Evolutionary conservation across 1,140 invertebrate species (phyloP).

Genomic region (Papilio dardanus): DNA sequence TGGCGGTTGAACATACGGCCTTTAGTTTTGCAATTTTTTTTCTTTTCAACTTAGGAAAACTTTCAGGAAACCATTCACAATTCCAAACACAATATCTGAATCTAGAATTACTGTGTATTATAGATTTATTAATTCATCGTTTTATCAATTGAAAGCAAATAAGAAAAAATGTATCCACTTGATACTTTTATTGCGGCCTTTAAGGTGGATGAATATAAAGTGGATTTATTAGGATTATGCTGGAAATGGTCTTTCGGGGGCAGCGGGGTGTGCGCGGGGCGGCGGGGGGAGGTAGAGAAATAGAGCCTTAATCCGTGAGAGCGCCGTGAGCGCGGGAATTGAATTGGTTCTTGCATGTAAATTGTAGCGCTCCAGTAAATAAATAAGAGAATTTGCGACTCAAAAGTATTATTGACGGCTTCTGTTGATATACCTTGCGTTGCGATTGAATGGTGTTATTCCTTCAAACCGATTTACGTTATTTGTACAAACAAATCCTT

Average conservation of each 20-base stretch:
- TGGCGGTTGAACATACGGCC: too few species aligned
- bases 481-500: not conserved
- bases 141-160: slow-evolving; percentile 19
- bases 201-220: slow-evolving; percentile 81
- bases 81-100: not conserved
- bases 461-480: not conserved
- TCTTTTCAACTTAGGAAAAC: too few species aligned
- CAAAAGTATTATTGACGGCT: slow-evolving; percentile 60
- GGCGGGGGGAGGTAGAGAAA: slow-evolving; percentile 43
- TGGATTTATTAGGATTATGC: slow-evolving; percentile 79
- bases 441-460: slow-evolving; percentile 34
- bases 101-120: not conserved
- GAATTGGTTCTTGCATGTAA: slow-evolving; percentile 77
- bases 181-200: slow-evolving; percentile 76
- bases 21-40: too few species aligned
- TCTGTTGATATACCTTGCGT: slow-evolving; percentile 13
- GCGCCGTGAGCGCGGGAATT: slow-evolving; percentile 69
- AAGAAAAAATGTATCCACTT: slow-evolving; percentile 59
- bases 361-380: slow-evolving; percentile 77
- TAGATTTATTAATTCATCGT: not conserved
- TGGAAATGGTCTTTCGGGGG: slow-evolving; percentile 58
- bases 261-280: slow-evolving; percentile 5
- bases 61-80: too few species aligned
- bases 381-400: slow-evolving; percentile 69
- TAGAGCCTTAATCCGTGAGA: slow-evolving; percentile 69